Conservation (phyloP, 1,140 invertebrate genomes). For the Orchestia grillus region DNA sequence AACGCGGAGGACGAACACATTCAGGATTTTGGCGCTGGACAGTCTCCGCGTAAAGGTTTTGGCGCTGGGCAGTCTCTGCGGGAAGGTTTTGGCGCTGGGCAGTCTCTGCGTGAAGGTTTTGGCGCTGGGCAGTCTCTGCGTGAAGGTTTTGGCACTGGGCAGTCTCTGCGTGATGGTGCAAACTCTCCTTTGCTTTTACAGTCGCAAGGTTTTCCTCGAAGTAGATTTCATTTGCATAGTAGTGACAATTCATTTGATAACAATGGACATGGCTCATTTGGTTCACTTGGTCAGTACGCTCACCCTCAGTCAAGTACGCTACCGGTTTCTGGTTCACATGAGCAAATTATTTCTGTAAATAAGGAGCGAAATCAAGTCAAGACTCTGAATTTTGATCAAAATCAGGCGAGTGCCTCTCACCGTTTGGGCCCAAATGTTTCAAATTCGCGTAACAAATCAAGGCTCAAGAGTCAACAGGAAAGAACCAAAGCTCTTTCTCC, state of each 20-base stretch:
- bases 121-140: no score
- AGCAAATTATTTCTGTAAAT: not conserved
- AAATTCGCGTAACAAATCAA: not conserved
- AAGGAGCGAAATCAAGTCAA: not conserved
- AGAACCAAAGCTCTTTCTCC: not conserved
- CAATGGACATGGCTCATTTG: not conserved
- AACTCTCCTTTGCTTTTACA: not conserved
- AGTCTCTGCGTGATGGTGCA: not conserved
- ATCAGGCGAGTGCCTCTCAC: not conserved
- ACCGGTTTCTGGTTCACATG: not conserved
- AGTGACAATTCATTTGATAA: not conserved
- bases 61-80: no score
- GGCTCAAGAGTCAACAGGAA: not conserved
- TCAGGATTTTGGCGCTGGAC: not conserved
- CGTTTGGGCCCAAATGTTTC: not conserved
- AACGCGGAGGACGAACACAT: not conserved
- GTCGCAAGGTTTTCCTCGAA: not conserved
- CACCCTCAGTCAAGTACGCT: not conserved
- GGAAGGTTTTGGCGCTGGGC: no score
- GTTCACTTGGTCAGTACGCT: not conserved
- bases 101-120: no score
- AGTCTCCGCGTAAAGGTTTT: no score
- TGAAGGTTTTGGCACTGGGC: no score
- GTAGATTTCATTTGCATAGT: not conserved
- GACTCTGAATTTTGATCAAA: not conserved